phyloP scores from a whole-genome alignment of 2,797 vertebrate species.

The Anas bahamensis region DNA sequence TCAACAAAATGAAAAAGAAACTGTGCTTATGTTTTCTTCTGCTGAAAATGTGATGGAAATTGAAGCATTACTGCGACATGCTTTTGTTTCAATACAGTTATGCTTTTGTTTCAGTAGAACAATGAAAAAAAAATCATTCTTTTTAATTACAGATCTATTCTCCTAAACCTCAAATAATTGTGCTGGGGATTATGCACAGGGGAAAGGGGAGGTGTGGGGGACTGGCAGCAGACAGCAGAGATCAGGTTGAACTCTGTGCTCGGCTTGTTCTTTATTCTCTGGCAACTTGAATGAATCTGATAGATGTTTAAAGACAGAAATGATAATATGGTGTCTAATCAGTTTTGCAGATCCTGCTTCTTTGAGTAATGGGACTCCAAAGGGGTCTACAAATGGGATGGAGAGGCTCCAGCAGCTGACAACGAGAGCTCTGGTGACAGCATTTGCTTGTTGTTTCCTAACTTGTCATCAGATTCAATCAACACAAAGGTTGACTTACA shows the following conservation, averaged over 20 bases:
- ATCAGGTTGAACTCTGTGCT: background rate
- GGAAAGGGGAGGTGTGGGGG: background rate
- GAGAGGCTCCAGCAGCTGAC: background rate
- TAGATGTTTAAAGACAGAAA: background rate
- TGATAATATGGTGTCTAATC: background rate
- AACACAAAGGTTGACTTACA: background rate
- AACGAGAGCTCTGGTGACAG: background rate
- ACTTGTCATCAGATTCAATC: background rate
- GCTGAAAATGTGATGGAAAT: constrained; percentile 23
- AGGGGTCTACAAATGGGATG: background rate
- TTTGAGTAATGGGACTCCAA: background rate
- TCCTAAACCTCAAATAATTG: background rate
- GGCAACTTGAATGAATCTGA: background rate
- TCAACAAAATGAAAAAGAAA: background rate
- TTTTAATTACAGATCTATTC: background rate
- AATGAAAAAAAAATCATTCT: background rate
- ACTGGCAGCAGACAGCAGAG: background rate
- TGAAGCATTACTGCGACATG: background rate
- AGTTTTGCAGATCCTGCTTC: background rate
- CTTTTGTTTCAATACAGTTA: background rate
- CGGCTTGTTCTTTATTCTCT: background rate
- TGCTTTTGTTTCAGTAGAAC: background rate
- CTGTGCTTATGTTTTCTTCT: background rate
- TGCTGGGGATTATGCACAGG: background rate
- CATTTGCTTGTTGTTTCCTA: background rate